Percentiles rank a stretch among this genome's conserved stretches.
phyloP scores from a whole-genome alignment of 2,113 vertebrate species.

The Willisornis vidua region DNA sequence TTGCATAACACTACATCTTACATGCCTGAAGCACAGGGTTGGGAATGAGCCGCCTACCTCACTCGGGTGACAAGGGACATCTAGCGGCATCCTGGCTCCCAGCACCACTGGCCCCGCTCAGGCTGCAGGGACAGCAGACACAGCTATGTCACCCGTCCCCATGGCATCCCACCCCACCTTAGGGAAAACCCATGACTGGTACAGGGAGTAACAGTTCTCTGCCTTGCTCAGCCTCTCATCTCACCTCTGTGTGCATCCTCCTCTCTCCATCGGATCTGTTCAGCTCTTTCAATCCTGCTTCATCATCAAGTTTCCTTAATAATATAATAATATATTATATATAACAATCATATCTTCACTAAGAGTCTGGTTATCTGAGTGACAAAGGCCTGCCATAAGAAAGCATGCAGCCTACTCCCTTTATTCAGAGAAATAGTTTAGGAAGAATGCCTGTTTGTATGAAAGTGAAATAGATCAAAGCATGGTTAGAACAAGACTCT shows the following conservation, averaged over 20 bases:
- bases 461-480: neutral
- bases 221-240: neutral
- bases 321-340: too few relatives aligned
- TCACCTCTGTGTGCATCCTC: rapidly evolving
- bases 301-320: neutral
- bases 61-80: slow-evolving; percentile 38
- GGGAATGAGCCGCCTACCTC: neutral
- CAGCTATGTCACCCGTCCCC: neutral
- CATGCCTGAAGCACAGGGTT: rapidly evolving
- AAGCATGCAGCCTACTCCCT: neutral
- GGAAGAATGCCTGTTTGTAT: neutral
- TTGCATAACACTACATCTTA: rapidly evolving
- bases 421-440: neutral
- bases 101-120: neutral
- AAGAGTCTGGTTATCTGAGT: neutral
- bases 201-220: neutral
- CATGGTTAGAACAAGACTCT: neutral
- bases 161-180: rapidly evolving
- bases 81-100: neutral
- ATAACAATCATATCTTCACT: neutral
- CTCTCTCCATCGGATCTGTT: neutral
- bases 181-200: neutral
- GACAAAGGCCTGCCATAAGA: neutral
- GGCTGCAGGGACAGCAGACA: neutral
- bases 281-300: neutral